Conservation (phyloP, 1,140 invertebrate genomes). For the Galleria mellonella region DNA sequence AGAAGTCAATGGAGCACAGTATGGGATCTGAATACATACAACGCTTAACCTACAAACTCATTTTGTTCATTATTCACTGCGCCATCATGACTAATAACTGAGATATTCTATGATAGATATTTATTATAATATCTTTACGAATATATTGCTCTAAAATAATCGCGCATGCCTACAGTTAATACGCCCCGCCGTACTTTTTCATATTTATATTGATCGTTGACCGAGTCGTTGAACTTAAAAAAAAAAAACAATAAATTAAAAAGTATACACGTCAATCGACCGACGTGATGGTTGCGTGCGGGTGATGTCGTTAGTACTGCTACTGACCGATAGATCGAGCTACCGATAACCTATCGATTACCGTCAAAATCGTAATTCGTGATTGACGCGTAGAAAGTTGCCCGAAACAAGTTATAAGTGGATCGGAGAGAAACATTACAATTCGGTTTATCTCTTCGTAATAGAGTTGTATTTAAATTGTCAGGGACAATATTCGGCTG, state of each 20-base stretch:
- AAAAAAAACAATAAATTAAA: slow-evolving; percentile 15
- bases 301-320: slow-evolving; percentile 23
- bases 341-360: slow-evolving; percentile 57
- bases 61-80: too few species aligned
- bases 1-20: too few species aligned
- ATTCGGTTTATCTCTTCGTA: not conserved
- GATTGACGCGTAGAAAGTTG: slow-evolving; percentile 58
- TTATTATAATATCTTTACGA: too few species aligned
- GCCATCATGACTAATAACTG: too few species aligned
- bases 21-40: not conserved
- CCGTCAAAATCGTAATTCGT: slow-evolving; percentile 35
- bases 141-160: too few species aligned
- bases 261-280: not conserved
- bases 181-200: not conserved
- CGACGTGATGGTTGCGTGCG: slow-evolving; percentile 24
- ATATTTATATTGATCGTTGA: not conserved
- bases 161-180: too few species aligned
- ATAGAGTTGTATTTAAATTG: not conserved
- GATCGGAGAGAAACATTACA: not conserved
- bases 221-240: slow-evolving; percentile 11
- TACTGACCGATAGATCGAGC: slow-evolving; percentile 48
- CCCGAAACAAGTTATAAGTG: slow-evolving; percentile 3
- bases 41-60: not conserved
- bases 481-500: not conserved
- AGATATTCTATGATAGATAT: too few species aligned